Conservation (phyloP, 37 sponge, comb jelly and placozoan species). For the Haliclona indistincta region DNA sequence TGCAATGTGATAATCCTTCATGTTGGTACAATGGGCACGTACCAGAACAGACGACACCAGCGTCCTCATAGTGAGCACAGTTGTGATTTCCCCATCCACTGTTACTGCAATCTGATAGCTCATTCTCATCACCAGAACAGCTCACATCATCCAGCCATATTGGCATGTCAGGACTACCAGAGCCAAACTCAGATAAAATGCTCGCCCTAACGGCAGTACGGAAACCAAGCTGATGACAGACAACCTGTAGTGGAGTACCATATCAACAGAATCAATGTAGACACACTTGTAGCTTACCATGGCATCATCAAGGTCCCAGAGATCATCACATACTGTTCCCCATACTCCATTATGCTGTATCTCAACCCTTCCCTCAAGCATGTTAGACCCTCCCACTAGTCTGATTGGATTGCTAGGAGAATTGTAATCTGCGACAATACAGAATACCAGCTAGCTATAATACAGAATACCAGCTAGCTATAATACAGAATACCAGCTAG, state of each 20-base stretch:
- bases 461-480: no score
- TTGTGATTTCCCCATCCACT: slow-evolving; percentile 17
- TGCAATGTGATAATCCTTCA: background rate
- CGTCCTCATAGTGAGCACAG: slow-evolving; percentile 44
- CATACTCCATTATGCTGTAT: slow-evolving; percentile 51
- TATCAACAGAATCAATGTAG: no score
- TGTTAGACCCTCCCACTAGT: slow-evolving; percentile 14
- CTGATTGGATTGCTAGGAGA: slow-evolving; percentile 16
- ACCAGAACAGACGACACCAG: slow-evolving; percentile 45
- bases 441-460: no score
- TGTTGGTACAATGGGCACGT: slow-evolving; percentile 8
- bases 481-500: no score
- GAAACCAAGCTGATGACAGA: slow-evolving; percentile 59
- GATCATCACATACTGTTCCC: slow-evolving; percentile 74
- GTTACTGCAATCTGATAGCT: slow-evolving; percentile 12
- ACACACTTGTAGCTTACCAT: slow-evolving; percentile 48
- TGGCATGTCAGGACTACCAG: background rate
- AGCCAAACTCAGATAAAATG: background rate
- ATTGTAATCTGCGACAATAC: no score
- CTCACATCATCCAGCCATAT: background rate
- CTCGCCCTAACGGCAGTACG: slow-evolving; percentile 9
- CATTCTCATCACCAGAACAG: slow-evolving; percentile 33
- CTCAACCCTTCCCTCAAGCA: slow-evolving; percentile 48
- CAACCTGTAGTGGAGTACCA: no score
- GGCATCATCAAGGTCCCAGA: slow-evolving; percentile 58